Base-by-base conservation (phyloP, 2,888 invertebrate species). In the Lithodes maja region DNA sequence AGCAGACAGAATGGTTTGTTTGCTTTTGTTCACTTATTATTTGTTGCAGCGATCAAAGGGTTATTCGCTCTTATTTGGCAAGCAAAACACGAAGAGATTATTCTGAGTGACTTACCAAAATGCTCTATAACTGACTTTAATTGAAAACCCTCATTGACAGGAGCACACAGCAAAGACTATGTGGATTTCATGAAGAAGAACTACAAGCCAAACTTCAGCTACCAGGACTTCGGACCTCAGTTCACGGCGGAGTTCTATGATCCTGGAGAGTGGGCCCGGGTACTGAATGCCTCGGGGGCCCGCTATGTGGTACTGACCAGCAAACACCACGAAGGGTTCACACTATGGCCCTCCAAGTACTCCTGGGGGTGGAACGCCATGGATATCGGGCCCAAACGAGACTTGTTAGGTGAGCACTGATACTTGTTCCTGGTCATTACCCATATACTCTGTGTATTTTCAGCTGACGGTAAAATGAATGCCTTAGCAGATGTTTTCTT, bases 321-420 rank as follows among this genome's bases (percentile, higher is more conserved):
- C 93, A 98, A 98, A 93, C 98, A 98, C 93, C 97, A 98, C 93
- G 98, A 98, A 93, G 98, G 98, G 0, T 98, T 95, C 93, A 96
- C 97, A 3, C 93, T 97, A 82, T 98, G 97, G 95, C 97, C 97
- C n/a, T 97, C 97, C 0, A 95, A 95, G 92, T 95, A 95, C 85
- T 96, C 97, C 0, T 98, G 96, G 93, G 96, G 97, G 93, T 98
- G 98, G 98, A 98, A 98, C 93, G 94, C 97, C 0, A 94, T 95
- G 92, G 97, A 97, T 92, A 95, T 96, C 83, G 97, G 97, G 0
- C 97, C 97, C 0, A 95, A 96, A 87, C 94, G 95, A 81, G 97
- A 98, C 94, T 94, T 98, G 79, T 95, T 98, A 77, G 96, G 96
- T 94, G 61, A 84, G 84, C 15, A 3, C 2, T 2, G 33, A 33